phyloP scores from a whole-genome alignment of 1,140 invertebrate genomes.

The Littorina saxatilis region DNA sequence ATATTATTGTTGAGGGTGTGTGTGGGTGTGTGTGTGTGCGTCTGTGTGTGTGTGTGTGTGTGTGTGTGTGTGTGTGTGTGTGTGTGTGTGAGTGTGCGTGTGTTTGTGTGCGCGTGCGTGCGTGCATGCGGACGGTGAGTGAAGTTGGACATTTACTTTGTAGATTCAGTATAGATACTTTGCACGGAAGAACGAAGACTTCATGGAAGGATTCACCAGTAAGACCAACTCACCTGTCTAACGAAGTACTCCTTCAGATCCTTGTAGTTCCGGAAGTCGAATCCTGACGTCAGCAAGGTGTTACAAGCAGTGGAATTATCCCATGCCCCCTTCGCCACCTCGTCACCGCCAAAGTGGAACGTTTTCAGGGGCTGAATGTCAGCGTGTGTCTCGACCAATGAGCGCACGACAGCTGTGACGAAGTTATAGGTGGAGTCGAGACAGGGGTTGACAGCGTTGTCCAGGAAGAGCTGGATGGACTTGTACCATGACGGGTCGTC shows the following conservation, averaged over 20 bases:
- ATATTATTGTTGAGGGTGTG: too few species aligned
- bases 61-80: too few species aligned
- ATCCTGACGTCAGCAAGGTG: slow-evolving; percentile 29
- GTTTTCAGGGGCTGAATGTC: slow-evolving; percentile 61
- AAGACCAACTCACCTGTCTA: slow-evolving; percentile 34
- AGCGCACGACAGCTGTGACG: slow-evolving; percentile 48
- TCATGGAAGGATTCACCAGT: too few species aligned
- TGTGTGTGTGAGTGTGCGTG: too few species aligned
- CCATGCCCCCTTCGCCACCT: slow-evolving; percentile 64
- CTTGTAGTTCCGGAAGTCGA: slow-evolving; percentile 38
- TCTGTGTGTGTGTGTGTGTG: too few species aligned
- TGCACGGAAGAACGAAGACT: too few species aligned
- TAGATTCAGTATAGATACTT: too few species aligned
- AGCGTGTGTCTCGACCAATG: slow-evolving; percentile 53
- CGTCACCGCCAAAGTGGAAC: slow-evolving; percentile 73
- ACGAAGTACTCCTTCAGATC: slow-evolving; percentile 54
- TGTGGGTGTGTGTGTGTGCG: too few species aligned
- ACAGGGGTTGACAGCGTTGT: slow-evolving; percentile 72
- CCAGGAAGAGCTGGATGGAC: slow-evolving; percentile 64
- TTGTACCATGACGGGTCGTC: slow-evolving; percentile 58
- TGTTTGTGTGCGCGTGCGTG: too few species aligned
- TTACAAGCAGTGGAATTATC: slow-evolving; percentile 58
- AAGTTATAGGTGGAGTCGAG: slow-evolving; percentile 67
- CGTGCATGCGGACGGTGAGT: background rate
- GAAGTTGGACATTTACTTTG: too few species aligned